Conservation (phyloP, 2,888 invertebrate species). For the Melanotus villosus region DNA sequence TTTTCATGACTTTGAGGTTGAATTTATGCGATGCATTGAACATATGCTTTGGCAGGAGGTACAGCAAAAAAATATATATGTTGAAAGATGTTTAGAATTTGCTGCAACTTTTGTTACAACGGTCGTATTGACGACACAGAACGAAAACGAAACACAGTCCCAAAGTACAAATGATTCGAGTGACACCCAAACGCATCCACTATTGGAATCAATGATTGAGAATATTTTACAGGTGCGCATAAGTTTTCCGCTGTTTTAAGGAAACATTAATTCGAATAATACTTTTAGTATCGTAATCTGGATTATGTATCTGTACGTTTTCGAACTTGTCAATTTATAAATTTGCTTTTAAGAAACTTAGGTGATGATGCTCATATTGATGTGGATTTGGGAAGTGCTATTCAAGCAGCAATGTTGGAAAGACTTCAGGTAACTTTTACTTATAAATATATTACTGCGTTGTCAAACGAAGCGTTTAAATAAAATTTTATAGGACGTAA, state of each 20-base stretch:
- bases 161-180: not conserved
- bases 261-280: not conserved
- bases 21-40: conserved; percentile 39
- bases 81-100: conserved; percentile 31
- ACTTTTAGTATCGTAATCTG: conserved; percentile 61
- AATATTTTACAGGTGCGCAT: conserved; percentile 39
- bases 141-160: not conserved
- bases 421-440: conserved; percentile 68
- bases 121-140: not conserved
- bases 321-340: conserved; percentile 72
- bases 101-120: conserved; percentile 21
- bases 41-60: conserved; percentile 20
- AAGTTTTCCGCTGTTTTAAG: not conserved
- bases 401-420: conserved; percentile 70
- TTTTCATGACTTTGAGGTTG: conserved; percentile 37
- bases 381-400: conserved; percentile 70
- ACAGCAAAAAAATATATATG: conserved; percentile 22
- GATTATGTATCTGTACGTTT: conserved; percentile 68
- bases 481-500: conserved; percentile 34
- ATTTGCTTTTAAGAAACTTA: conserved; percentile 70
- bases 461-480: not conserved
- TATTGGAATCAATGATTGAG: conserved; percentile 35
- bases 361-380: conserved; percentile 72
- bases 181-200: conserved; percentile 33
- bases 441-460: not conserved